Evolutionary conservation across 2,888 invertebrate species (phyloP), one percentile per base, ranked within the genome.

Genomic region (Camponotus fellah): DNA sequence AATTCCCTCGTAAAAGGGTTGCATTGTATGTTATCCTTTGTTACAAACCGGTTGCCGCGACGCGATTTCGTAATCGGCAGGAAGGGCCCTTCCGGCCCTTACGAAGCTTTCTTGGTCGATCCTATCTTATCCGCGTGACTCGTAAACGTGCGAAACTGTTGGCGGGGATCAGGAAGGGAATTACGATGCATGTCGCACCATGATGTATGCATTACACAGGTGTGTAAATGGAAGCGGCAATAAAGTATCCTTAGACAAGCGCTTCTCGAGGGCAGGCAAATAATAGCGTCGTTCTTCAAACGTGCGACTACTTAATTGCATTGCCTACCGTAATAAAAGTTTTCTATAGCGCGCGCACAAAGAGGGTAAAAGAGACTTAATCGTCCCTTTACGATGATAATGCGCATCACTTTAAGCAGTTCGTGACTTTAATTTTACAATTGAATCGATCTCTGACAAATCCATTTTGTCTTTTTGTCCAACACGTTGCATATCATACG

Each of bases 101-200:
- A 49, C 56, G 83, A 56, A 69, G 66, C 80, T 82, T 77, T 56
- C 79, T 77, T n/a, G 80, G 34, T 32, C 83, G 82, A 82, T 82
- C 58, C 56, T 82, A 82, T 82, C 82, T 65, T 77, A 49, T 66
- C 65, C 77, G 34, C 79, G 58, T 53, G 82, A 82, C 79, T 77
- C 71, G 71, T 74, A 71, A 85, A 84, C 49, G 69, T 84, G 65
- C 66, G 76, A 76, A 81, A 81, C 65, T 76, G 68, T 68, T 43
- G 82, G 69, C 74, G 53, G 75, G 84, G 76, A 77, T 56, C 84
- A 49, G 77, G 77, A 82, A 85, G 82, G 85, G 75, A 86, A 85
- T 86, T 85, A 82, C 76, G 82, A 43, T 86, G 86, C 86, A 82
- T 86, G 82, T 86, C 86, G 85, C 75, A 26, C 72, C 74, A 40